Percentiles rank a stretch among this genome's conserved stretches.
Conservation (phyloP, 2,888 invertebrate species). For the Callinectes sapidus region DNA sequence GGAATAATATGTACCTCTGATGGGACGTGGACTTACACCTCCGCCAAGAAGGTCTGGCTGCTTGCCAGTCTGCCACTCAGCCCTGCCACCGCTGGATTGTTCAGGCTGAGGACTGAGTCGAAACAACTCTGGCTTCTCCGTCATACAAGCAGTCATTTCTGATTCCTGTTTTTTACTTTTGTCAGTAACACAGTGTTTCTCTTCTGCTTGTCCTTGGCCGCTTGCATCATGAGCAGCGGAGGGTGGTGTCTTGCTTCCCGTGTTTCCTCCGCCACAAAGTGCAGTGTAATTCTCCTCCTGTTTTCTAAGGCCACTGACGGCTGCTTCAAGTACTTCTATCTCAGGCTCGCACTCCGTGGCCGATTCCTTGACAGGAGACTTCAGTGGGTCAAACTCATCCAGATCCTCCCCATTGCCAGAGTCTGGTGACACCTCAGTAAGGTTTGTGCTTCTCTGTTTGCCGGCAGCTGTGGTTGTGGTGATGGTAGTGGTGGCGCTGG, state of each 20-base stretch:
- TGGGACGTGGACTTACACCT: background rate
- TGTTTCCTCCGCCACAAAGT: background rate
- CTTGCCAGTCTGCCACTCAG: background rate
- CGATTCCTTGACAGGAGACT: slow-evolving; percentile 27
- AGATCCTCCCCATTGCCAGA: slow-evolving; percentile 58
- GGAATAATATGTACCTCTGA: slow-evolving; percentile 14
- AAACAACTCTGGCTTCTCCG: slow-evolving; percentile 32
- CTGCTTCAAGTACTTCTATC: background rate
- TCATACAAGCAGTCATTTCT: slow-evolving; percentile 32
- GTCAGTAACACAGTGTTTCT: background rate
- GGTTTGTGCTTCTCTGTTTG: background rate
- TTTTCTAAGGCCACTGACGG: background rate
- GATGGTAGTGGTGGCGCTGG: background rate
- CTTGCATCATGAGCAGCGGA: background rate
- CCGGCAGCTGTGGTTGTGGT: background rate
- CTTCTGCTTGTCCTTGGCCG: background rate
- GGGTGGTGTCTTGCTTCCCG: background rate
- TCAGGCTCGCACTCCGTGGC: slow-evolving; percentile 27
- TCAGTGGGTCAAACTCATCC: slow-evolving; percentile 51
- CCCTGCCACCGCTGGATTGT: background rate
- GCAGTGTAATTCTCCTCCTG: background rate
- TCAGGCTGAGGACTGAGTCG: slow-evolving; percentile 32
- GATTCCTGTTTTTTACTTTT: background rate
- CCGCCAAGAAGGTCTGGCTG: background rate
- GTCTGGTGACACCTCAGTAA: slow-evolving; percentile 51